phyloP scores from a whole-genome alignment of 2,113 vertebrate genomes.

The Xiphorhynchus elegans region DNA sequence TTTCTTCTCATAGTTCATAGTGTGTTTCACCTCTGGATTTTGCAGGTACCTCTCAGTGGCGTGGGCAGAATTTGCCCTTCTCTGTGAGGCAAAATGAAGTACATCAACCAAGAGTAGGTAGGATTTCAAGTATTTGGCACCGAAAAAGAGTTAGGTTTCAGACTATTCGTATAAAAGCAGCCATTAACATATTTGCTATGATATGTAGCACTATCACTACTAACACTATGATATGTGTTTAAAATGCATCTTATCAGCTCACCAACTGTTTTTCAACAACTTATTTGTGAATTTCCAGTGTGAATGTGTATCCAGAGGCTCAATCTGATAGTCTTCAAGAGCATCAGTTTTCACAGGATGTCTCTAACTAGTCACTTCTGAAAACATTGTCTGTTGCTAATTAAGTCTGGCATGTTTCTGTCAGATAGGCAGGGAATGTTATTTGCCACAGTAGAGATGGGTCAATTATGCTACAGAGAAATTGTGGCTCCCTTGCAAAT shows the following conservation, averaged over 20 bases:
- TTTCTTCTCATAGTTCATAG: background rate
- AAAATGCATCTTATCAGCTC: background rate
- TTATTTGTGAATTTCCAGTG: background rate
- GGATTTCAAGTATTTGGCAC: background rate
- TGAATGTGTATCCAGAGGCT: slow-evolving; percentile 23
- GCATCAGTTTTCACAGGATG: slow-evolving; percentile 11
- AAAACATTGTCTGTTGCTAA: slow-evolving; percentile 26
- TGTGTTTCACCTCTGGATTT: background rate
- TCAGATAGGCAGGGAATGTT: slow-evolving; percentile 21
- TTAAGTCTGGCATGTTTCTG: slow-evolving; percentile 33
- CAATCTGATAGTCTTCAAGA: background rate
- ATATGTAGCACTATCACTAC: background rate
- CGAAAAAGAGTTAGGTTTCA: background rate
- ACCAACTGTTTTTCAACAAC: slow-evolving; percentile 10
- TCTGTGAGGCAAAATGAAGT: background rate
- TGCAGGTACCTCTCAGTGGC: background rate
- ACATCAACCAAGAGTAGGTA: background rate
- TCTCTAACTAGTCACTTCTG: slow-evolving; percentile 16
- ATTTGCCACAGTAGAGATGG: background rate
- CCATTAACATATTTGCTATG: background rate
- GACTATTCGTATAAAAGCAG: background rate
- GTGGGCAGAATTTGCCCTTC: background rate
- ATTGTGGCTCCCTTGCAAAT: background rate
- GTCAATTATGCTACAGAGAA: background rate
- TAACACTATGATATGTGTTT: background rate